Evolutionary conservation across 2,888 invertebrate genomes (phyloP).

Genomic region (Rotaria macrura): DNA sequence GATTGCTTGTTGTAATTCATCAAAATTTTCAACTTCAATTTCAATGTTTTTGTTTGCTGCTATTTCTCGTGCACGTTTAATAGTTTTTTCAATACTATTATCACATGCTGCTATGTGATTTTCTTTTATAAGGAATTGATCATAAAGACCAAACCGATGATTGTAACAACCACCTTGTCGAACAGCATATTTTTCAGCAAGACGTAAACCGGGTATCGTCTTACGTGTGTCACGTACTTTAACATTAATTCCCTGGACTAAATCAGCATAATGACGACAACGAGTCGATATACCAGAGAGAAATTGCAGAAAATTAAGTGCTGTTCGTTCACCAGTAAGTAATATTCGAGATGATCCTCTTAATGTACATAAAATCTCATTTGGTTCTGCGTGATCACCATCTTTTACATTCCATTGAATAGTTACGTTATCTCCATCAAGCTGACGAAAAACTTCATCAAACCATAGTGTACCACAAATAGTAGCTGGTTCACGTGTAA

Average conservation of each 20-base stretch:
- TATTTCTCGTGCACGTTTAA: neutral
- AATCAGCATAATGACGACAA: neutral
- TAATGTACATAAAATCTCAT: neutral
- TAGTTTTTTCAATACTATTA: neutral
- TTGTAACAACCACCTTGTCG: neutral
- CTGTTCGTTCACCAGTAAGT: neutral
- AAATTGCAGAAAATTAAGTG: neutral
- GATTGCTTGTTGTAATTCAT: neutral
- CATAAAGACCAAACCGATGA: constrained; percentile 18
- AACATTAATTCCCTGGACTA: neutral
- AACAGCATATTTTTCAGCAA: neutral
- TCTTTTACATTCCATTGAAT: neutral
- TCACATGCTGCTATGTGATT: constrained; percentile 14
- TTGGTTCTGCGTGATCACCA: neutral
- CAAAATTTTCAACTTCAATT: neutral
- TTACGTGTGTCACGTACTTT: constrained; percentile 19
- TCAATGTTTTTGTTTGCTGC: neutral
- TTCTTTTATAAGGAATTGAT: constrained; percentile 4
- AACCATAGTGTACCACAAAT: neutral
- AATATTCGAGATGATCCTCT: neutral
- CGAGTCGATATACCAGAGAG: neutral
- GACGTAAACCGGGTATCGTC: constrained; percentile 4
- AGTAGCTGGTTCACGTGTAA: neutral
- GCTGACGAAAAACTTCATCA: neutral
- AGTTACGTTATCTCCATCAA: neutral